Base-by-base conservation (phyloP, 2,888 invertebrate genomes). In the Urechis unicinctus region DNA sequence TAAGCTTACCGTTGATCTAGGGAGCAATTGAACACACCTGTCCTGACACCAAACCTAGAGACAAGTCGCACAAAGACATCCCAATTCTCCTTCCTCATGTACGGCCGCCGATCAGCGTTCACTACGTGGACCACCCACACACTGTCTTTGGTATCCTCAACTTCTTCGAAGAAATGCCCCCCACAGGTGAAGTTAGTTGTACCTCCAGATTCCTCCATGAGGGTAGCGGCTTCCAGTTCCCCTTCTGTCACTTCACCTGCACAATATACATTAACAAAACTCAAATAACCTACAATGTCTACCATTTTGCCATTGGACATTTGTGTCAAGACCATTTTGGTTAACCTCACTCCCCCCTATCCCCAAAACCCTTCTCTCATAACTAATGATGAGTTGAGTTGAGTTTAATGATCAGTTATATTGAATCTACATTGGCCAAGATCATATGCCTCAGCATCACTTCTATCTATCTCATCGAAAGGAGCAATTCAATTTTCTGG, bases 71-170 rank as follows among this genome's bases (percentile, higher is more conserved):
- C 67, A 6, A 82, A 70, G 28, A 69, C 59, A 41, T 71, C 71
- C 82, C 82, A 82, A 53, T 72, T 70, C 21, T 65, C 62, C 44
- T 73, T 71, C 55, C 72, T 69, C 41, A 78, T 62, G 25, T 50
- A 36, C 24, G n/a, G 50, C 6, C 53, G 21, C 6, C 43, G 43
- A 9, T 26, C 30, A 29, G 29, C 41, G 21, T 42, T 17, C 26
- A 52, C 42, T 4, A 61, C 79, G 66, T 81, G 81, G 1, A 82
- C 79, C 42, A 82, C 66, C 82, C 82, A 82, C 9, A 81, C 79
- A 62, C 80, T 80, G 68, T 82, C 82, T 66, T 82, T 81, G 25
- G 80, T 79, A 65, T 82, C 82, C 63, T 82, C 81, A 4, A 82
- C 81, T 68, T 78, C 73, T 61, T 79, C 78, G 57, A 76, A 75